Evolutionary conservation across 2,797 vertebrate genomes (phyloP).

Genomic region (Rhinella marina): DNA sequence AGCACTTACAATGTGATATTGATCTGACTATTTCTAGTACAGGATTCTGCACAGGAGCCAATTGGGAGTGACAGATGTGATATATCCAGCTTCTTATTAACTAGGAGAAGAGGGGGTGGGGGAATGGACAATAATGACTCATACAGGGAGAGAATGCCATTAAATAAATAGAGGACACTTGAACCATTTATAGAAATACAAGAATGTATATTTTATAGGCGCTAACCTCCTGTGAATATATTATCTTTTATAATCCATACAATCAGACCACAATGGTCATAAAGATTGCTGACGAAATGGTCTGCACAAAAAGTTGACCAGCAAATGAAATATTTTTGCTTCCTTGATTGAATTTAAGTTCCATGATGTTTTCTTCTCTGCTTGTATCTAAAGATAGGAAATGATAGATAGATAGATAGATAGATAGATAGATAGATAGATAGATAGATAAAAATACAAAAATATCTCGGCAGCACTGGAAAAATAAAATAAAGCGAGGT

Average conservation of each 20-base stretch:
- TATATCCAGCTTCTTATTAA: slow-evolving; percentile 61
- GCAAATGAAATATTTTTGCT: background rate
- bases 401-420: too few species aligned
- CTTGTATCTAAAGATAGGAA: too few species aligned
- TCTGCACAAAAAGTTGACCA: background rate
- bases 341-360: too few species aligned
- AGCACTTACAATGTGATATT: slow-evolving; percentile 41
- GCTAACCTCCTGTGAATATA: background rate
- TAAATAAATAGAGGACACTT: background rate
- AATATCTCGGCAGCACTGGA: too few species aligned
- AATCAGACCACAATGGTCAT: background rate
- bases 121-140: slow-evolving; percentile 12
- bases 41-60: slow-evolving; percentile 55
- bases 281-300: background rate
- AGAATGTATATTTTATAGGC: background rate
- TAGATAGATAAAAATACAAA: too few species aligned
- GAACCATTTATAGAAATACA: background rate
- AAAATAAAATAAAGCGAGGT: too few species aligned
- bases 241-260: background rate
- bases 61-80: slow-evolving; percentile 48
- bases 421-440: too few species aligned
- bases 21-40: slow-evolving; percentile 52
- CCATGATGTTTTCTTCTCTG: too few species aligned
- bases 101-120: slow-evolving; percentile 36
- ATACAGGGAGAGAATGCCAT: background rate